These are phyloP conservation scores for Ostrea denselamellosa DNA, from an alignment of 1,140 invertebrate species.

Conservation along the genomic window DNA sequence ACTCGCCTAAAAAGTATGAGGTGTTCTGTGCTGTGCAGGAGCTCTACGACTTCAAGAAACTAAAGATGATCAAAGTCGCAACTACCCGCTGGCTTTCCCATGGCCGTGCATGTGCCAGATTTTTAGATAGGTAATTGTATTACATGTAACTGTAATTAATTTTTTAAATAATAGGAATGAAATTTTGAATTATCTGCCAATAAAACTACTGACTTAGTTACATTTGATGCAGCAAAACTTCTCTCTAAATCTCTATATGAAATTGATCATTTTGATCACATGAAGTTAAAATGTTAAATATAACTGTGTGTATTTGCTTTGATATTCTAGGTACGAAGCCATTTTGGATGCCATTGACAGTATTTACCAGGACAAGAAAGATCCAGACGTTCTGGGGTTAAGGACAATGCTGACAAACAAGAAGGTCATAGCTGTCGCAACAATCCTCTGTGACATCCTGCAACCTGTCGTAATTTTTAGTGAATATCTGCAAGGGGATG, in stretches of 20 bases:
- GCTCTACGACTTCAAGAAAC: constrained; percentile 39
- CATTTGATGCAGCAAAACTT: no score
- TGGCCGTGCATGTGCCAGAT: constrained; percentile 12
- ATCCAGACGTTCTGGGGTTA: constrained; percentile 2
- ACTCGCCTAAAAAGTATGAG: constrained; percentile 47
- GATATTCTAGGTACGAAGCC: not conserved
- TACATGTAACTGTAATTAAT: not conserved
- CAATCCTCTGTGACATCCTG: constrained; percentile 18
- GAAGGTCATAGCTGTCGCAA: not conserved
- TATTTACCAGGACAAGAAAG: not conserved
- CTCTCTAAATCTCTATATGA: no score
- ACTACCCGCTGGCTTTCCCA: constrained; percentile 53
- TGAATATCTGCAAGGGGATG: constrained; percentile 14
- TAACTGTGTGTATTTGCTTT: not conserved
- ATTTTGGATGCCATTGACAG: not conserved
- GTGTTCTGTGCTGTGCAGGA: constrained; percentile 50
- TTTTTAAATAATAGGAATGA: not conserved
- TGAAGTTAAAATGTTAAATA: not conserved
- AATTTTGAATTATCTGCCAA: no score
- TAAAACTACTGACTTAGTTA: not conserved
- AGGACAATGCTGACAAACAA: not conserved
- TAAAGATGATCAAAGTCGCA: constrained; percentile 34
- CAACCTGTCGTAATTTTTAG: not conserved
- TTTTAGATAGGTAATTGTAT: not conserved
- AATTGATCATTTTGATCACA: not conserved